Evolutionary conservation across 2,797 vertebrate genomes (phyloP).

Genomic region (Cossypha dichroa): DNA sequence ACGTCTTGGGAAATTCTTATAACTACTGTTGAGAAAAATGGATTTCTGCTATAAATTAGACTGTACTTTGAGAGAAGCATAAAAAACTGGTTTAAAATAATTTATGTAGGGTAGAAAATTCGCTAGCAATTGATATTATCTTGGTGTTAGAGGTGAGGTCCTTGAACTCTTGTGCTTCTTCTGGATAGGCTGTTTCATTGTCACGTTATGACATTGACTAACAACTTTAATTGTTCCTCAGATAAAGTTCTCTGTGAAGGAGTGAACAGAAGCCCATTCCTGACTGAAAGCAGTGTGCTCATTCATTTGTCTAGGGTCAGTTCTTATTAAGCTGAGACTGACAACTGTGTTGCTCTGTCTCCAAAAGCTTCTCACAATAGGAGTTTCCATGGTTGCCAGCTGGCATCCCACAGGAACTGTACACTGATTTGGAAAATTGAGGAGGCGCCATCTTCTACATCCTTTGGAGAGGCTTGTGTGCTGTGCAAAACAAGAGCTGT

Average conservation of each 20-base stretch:
- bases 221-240: slow-evolving; percentile 27
- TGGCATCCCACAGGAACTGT: neutral
- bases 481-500: neutral
- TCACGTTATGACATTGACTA: neutral
- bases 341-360: neutral
- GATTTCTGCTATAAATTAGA: neutral
- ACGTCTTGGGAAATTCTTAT: neutral
- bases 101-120: neutral
- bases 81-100: neutral
- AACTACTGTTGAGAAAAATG: neutral
- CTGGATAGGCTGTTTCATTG: neutral
- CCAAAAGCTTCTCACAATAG: slow-evolving; percentile 9
- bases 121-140: neutral
- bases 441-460: neutral
- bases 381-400: slow-evolving; percentile 26
- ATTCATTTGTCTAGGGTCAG: neutral
- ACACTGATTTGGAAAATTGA: neutral
- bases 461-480: neutral
- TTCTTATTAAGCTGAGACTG: slow-evolving; percentile 21
- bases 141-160: neutral
- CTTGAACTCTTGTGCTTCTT: neutral
- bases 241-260: neutral
- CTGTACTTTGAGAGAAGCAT: neutral
- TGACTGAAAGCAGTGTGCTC: neutral
- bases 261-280: slow-evolving; percentile 6